phyloP scores from a whole-genome alignment of 2,113 vertebrate genomes.

The Ophiodon elongatus region DNA sequence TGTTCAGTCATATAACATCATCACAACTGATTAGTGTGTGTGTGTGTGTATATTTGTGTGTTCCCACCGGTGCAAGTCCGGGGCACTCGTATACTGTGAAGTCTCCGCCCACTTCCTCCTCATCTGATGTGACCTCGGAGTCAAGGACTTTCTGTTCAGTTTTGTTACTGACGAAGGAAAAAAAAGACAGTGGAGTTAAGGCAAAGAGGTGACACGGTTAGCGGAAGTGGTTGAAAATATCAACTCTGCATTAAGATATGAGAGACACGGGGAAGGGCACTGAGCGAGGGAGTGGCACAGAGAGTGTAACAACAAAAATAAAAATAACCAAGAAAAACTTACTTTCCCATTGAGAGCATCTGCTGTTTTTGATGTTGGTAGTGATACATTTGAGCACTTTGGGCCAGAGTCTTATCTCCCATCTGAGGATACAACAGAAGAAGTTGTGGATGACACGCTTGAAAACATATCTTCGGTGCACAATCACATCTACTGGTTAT shows the following conservation, averaged over 20 bases:
- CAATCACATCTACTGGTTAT: background rate
- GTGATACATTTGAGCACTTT: conserved; percentile 97
- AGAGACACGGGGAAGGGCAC: background rate
- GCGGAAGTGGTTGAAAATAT: conserved; percentile 2
- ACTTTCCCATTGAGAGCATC: conserved; percentile 94
- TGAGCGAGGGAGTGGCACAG: background rate
- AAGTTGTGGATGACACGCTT: background rate
- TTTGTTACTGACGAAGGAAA: conserved; percentile 85
- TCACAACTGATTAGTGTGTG: background rate
- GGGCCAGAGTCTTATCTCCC: conserved; percentile 92
- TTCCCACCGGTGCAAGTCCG: conserved; percentile 92
- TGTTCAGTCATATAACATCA: background rate
- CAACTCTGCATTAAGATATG: background rate
- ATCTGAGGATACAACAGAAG: conserved; percentile 77
- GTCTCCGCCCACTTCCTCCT: conserved; percentile 95
- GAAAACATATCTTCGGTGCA: background rate
- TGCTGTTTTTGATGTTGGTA: conserved; percentile 98
- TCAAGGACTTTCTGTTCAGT: conserved; percentile 89
- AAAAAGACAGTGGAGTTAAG: background rate
- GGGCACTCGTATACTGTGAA: conserved; percentile 98
- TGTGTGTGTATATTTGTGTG: conserved; percentile 8
- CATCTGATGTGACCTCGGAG: conserved; percentile 88
- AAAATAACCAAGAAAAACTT: conserved; percentile 66
- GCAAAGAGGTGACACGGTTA: background rate
- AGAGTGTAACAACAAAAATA: background rate